Percentiles rank a stretch among this genome's conserved stretches.
phyloP scores from a whole-genome alignment of 2,888 invertebrate genomes.

The Caenorhabditis uteleia region DNA sequence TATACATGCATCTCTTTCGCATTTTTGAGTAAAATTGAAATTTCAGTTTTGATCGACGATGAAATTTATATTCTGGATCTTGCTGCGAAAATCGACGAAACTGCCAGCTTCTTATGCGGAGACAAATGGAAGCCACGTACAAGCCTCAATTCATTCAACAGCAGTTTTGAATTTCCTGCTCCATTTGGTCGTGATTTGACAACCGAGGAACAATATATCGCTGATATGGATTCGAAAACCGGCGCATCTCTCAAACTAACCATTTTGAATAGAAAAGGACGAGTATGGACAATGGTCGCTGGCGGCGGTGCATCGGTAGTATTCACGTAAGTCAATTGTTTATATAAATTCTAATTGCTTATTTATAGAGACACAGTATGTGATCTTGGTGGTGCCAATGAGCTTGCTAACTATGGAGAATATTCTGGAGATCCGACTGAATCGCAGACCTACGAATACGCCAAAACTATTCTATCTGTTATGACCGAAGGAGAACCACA shows the following conservation, averaged over 20 bases:
- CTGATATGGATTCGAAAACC: slow-evolving; percentile 96
- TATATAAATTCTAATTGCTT: too few relatives aligned
- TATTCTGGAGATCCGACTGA: slow-evolving; percentile 98
- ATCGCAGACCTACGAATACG: slow-evolving; percentile 98
- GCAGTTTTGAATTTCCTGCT: slow-evolving; percentile 86
- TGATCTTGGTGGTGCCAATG: slow-evolving; percentile 88
- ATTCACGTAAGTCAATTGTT: slow-evolving; percentile 76
- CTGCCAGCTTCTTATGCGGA: slow-evolving; percentile 95
- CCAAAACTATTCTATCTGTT: slow-evolving; percentile 91
- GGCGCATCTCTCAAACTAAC: slow-evolving; percentile 97
- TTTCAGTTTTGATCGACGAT: slow-evolving; percentile 78
- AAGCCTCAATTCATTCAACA: slow-evolving; percentile 35
- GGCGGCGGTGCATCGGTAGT: slow-evolving; percentile 98
- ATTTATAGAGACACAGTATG: slow-evolving; percentile 84
- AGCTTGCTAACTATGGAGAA: slow-evolving; percentile 98
- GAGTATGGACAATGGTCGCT: slow-evolving; percentile 99
- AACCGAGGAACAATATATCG: slow-evolving; percentile 93
- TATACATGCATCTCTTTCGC: slow-evolving; percentile 47
- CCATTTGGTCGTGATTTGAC: slow-evolving; percentile 98
- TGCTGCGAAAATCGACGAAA: slow-evolving; percentile 96
- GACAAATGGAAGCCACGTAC: slow-evolving; percentile 87
- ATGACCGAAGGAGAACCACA: slow-evolving; percentile 81
- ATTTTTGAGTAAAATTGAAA: slow-evolving; percentile 73
- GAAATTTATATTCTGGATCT: slow-evolving; percentile 89
- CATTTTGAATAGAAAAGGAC: slow-evolving; percentile 89